phyloP scores from a whole-genome alignment of 2,888 invertebrate species.

The Andrena dorsata region DNA sequence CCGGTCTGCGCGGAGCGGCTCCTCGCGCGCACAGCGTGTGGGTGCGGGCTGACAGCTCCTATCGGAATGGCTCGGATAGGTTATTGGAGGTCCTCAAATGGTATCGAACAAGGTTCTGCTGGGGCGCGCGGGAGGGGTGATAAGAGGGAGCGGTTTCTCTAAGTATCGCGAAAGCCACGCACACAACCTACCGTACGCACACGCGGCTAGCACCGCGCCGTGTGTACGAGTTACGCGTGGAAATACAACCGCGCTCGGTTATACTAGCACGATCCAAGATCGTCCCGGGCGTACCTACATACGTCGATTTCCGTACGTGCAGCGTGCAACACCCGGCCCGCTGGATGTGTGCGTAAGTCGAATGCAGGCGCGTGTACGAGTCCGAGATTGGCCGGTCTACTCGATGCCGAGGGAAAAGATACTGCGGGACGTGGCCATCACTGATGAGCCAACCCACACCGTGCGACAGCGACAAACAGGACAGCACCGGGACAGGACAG shows the following conservation, averaged over 20 bases:
- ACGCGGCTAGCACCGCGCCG: conserved; percentile 12
- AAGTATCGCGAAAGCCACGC: conserved; percentile 65
- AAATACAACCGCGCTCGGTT: conserved; percentile 27
- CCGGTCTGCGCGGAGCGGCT: conserved; percentile 50
- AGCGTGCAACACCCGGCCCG: conserved; percentile 16
- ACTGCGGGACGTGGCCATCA: conserved; percentile 77
- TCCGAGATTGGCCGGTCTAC: conserved; percentile 67
- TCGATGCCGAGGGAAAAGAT: conserved; percentile 75
- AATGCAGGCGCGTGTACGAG: conserved; percentile 64
- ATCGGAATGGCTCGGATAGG: conserved; percentile 79
- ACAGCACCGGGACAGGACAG: conserved; percentile 79
- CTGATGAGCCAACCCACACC: conserved; percentile 84
- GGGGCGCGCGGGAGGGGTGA: conserved; percentile 71
- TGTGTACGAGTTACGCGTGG: conserved; percentile 25
- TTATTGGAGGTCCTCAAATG: conserved; percentile 83
- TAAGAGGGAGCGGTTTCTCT: conserved; percentile 72
- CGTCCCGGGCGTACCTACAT: conserved; percentile 19
- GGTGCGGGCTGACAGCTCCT: conserved; percentile 80
- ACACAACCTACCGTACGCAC: conserved; percentile 27
- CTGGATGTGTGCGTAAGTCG: conserved; percentile 54
- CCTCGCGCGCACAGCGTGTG: conserved; percentile 72
- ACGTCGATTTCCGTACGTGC: conserved; percentile 50
- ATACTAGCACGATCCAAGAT: conserved; percentile 41
- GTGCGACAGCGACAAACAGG: conserved; percentile 81
- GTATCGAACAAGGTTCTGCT: conserved; percentile 78